Base-by-base conservation (phyloP, 2,113 vertebrate genomes). In the Ahaetulla prasina region DNA sequence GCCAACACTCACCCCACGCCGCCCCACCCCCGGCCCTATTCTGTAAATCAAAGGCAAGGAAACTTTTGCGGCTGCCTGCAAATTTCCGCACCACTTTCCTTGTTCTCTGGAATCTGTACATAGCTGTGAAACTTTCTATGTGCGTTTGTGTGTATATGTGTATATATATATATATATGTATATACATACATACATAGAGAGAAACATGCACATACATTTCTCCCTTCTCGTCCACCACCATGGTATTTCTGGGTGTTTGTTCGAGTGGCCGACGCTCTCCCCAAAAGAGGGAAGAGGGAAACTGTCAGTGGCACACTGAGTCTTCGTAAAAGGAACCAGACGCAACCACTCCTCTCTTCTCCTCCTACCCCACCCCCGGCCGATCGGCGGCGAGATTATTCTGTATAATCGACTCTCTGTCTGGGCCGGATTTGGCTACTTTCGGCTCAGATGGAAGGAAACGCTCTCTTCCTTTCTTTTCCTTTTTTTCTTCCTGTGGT, bases 281-380 rank as follows among this genome's bases (percentile, higher is more conserved):
- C 57, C 52, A 53, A 93, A 87, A 91, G 12, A 14, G n/a, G n/a
- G n/a, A n/a, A n/a, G 4, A n/a, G 23, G 20, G 7, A 7, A 88
- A 91, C 45, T 35, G 92, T 92, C 93, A 90, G 94, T 94, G 95
- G 93, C 95, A 90, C 93, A 93, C 92, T 95, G 92, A 90, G 95
- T 94, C 93, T 96, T 96, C 95, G 95, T 96, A 96, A 95, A 96
- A 96, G 95, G 95, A 96, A 96, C 95, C 96, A 96, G 95, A 95
- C 95, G 95, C 96, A 96, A 95, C 95, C 94, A 94, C 89, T 92
- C 68, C 50, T 39, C 52, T 23, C 22, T 30, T 7, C 30, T 47
- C 11, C 50, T 12, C 23, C 18, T 45, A 7, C 39, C 80, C 35
- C 90, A 9, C 35, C 8, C 3, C n/a, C 11, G 91, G 45, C 94